Evolutionary conservation across 2,113 vertebrate genomes (phyloP).

Genomic region (Ctenomys sociabilis): DNA sequence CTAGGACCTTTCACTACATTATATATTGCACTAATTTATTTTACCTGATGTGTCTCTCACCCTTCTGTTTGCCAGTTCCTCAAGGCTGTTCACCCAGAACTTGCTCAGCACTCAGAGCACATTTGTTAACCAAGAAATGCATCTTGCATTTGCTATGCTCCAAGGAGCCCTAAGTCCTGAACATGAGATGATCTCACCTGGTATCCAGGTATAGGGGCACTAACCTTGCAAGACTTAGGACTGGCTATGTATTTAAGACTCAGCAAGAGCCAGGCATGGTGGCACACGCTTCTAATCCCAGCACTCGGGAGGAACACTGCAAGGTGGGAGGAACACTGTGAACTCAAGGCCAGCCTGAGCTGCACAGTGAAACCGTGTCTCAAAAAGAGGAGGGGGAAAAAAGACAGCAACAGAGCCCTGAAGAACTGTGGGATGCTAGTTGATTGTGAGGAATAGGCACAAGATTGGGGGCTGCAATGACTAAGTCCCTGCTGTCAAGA

Average conservation of each 20-base stretch:
- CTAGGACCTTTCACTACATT: neutral
- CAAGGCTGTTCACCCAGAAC: neutral
- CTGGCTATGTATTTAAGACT: neutral
- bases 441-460: neutral
- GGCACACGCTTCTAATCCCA: neutral
- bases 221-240: rapidly evolving
- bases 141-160: neutral
- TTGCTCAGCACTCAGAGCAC: rapidly evolving
- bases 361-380: neutral
- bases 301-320: neutral
- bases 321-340: neutral
- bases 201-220: neutral
- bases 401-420: neutral
- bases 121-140: neutral
- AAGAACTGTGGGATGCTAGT: too few relatives aligned
- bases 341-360: neutral
- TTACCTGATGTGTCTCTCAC: neutral
- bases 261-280: neutral
- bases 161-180: neutral
- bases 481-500: neutral
- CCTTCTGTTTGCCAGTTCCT: too few relatives aligned
- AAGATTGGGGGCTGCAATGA: neutral
- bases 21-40: neutral
- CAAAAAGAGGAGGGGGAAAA: too few relatives aligned
- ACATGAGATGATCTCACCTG: neutral